Percentiles rank a stretch among this genome's conserved stretches.
These are phyloP conservation scores for Periophthalmodon schlosseri DNA, from an alignment of 2,113 vertebrate species.

Conservation along the genomic window DNA sequence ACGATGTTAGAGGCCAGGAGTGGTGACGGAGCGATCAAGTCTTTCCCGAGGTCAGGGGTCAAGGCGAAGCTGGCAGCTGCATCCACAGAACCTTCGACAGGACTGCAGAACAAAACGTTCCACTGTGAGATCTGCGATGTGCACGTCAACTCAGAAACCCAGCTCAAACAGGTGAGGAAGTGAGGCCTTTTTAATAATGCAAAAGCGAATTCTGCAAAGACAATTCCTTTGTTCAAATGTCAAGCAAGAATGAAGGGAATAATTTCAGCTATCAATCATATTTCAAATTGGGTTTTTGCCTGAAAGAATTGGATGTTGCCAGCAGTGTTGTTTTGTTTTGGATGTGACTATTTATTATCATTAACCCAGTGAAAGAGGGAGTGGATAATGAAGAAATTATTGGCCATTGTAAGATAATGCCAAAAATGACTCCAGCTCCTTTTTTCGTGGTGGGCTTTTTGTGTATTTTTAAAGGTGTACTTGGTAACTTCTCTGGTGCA, in stretches of 20 bases:
- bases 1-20: constrained; percentile 97
- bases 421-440: neutral
- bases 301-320: neutral
- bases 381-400: neutral
- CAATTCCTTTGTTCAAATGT: neutral
- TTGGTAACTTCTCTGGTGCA: no score
- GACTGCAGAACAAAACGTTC: constrained; percentile 98
- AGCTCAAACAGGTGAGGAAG: constrained; percentile 91
- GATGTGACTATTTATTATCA: neutral
- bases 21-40: constrained; percentile 95
- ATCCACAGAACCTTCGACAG: constrained; percentile 80
- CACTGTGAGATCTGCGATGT: constrained; percentile 99
- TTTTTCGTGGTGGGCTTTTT: neutral
- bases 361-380: neutral
- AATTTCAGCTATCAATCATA: neutral
- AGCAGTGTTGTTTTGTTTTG: neutral
- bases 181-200: neutral
- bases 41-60: constrained; percentile 91
- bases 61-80: constrained; percentile 85
- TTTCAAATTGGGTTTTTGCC: neutral
- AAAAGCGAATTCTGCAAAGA: neutral
- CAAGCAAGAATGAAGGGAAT: neutral
- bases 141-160: constrained; percentile 97
- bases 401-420: neutral
- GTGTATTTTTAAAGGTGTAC: neutral